Conservation (phyloP, 1,140 invertebrate species). For the Gonatopus flavifemur region DNA sequence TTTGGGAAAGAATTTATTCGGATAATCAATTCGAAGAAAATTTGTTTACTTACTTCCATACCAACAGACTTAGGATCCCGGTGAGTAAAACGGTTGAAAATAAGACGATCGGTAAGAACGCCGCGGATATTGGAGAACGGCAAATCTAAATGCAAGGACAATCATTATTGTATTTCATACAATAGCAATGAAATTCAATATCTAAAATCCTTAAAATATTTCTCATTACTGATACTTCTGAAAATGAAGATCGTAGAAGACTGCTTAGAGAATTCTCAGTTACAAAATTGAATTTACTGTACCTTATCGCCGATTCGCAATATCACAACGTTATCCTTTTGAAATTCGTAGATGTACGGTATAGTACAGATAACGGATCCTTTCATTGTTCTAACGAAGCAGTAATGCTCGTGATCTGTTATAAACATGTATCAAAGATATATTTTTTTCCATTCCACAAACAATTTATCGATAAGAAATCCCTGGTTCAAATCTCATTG, state of each 20-base stretch:
- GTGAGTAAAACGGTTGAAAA: neutral
- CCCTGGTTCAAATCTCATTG: too few species aligned
- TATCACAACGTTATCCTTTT: conserved; percentile 22
- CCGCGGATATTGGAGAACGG: neutral
- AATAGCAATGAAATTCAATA: too few species aligned
- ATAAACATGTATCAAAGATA: neutral
- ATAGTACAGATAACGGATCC: conserved; percentile 22
- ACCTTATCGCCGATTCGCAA: conserved; percentile 33
- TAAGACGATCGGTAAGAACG: neutral
- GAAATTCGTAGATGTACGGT: conserved; percentile 35
- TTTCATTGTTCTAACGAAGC: conserved; percentile 22
- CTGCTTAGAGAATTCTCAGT: too few species aligned
- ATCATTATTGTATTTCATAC: too few species aligned
- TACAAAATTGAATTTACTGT: too few species aligned
- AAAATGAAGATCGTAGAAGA: too few species aligned
- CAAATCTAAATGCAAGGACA: conserved; percentile 8
- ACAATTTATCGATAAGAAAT: neutral
- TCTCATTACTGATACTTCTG: too few species aligned
- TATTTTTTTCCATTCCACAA: too few species aligned
- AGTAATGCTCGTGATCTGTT: conserved; percentile 29
- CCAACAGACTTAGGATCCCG: conserved; percentile 5
- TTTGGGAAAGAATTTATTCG: neutral
- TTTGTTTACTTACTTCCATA: conserved; percentile 28
- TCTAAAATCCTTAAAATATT: too few species aligned
- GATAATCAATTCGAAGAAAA: too few species aligned